phyloP scores from a whole-genome alignment of 2,113 vertebrate species.

The Promerops cafer region DNA sequence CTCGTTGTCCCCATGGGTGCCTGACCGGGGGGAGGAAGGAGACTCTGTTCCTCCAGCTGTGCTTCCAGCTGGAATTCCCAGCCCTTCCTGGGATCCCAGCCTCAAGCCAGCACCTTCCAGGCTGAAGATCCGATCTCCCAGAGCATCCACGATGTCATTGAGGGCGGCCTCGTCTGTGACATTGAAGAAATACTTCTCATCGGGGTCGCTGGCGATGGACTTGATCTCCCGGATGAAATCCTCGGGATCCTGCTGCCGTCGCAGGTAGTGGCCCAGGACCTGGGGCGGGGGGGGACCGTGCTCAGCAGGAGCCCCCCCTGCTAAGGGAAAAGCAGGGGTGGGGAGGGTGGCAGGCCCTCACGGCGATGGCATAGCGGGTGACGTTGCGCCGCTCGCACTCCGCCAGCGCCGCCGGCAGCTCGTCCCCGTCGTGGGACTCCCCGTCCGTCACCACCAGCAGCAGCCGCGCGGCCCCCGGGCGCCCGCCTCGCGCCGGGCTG shows the following conservation, averaged over 20 bases:
- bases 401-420: conserved; percentile 77
- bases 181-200: conserved; percentile 94
- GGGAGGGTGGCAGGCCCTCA: conserved; percentile 65
- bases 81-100: rapidly evolving
- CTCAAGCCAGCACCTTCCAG: conserved; percentile 78
- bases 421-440: conserved; percentile 92
- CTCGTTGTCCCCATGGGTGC: conserved; percentile 85
- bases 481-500: conserved; percentile 78
- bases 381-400: conserved; percentile 86
- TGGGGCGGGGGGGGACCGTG: not conserved
- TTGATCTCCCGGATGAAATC: conserved; percentile 92
- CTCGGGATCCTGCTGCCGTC: conserved; percentile 87
- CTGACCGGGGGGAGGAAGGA: conserved; percentile 24
- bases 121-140: conserved; percentile 93
- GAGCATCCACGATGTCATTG: conserved; percentile 92
- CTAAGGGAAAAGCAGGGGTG: rapidly evolving
- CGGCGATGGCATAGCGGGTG: conserved; percentile 89
- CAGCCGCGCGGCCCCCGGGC: conserved; percentile 84
- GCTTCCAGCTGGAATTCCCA: not conserved
- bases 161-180: conserved; percentile 92
- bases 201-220: conserved; percentile 89
- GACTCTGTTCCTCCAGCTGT: not conserved
- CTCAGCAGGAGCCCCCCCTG: rapidly evolving
- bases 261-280: conserved; percentile 93
- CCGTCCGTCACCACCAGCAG: conserved; percentile 96